Conservation (phyloP, 2,797 vertebrate genomes). For the Gorsachius magnificus region DNA sequence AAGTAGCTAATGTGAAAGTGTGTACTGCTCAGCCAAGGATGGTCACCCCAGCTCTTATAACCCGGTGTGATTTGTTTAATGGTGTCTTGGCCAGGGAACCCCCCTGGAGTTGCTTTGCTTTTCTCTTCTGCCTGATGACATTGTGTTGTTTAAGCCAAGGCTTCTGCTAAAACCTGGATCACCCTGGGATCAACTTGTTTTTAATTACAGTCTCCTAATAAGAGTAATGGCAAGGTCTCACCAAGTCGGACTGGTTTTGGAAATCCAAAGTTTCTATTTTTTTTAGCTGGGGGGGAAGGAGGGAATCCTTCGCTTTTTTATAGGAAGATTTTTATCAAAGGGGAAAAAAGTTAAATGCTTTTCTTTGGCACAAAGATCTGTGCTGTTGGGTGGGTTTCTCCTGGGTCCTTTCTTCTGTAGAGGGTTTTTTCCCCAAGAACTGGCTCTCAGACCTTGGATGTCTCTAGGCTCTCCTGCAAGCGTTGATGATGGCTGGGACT, state of each 20-base stretch:
- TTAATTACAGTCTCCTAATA: neutral
- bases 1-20: neutral
- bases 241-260: neutral
- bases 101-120: neutral
- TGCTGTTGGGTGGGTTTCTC: neutral
- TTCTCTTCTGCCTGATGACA: neutral
- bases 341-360: neutral
- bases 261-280: neutral
- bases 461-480: neutral
- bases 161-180: neutral
- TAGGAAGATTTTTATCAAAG: neutral
- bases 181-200: neutral
- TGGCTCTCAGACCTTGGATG: neutral
- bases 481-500: accelerated
- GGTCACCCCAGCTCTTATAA: neutral
- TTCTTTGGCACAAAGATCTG: neutral
- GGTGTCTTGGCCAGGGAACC: neutral
- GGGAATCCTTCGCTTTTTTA: neutral
- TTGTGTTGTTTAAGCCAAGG: neutral
- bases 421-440: neutral
- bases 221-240: neutral
- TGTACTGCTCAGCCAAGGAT: neutral
- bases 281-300: neutral
- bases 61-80: neutral
- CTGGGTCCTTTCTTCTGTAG: neutral